phyloP scores from a whole-genome alignment of 2,113 vertebrate species.

The Manacus vitellinus region DNA sequence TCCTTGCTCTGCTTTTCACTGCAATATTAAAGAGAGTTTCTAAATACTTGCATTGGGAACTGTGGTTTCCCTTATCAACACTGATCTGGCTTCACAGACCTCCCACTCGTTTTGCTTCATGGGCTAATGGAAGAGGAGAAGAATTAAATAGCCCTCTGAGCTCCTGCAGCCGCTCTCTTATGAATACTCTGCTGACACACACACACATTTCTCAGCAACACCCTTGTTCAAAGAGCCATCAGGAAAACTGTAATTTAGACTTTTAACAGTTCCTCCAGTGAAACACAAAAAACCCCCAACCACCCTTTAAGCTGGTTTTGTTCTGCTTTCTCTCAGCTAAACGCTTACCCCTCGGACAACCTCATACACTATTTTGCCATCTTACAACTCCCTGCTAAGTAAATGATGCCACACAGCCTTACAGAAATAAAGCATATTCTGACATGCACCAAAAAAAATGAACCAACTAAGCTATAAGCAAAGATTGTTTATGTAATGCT shows the following conservation, averaged over 20 bases:
- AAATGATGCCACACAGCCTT: conserved; percentile 11
- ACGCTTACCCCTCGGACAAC: not conserved
- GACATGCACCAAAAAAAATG: not conserved
- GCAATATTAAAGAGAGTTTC: not conserved
- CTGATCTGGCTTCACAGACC: conserved; percentile 24
- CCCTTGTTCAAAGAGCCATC: not conserved
- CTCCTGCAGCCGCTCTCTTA: not conserved
- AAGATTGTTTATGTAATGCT: not conserved
- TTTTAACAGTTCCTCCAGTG: conserved; percentile 8
- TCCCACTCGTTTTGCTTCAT: conserved; percentile 41
- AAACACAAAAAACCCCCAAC: not conserved
- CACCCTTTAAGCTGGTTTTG: conserved; percentile 6
- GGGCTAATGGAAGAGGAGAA: conserved; percentile 19
- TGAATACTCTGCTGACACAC: not conserved
- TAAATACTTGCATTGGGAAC: not conserved
- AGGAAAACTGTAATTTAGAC: conserved; percentile 19
- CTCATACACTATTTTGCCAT: not conserved
- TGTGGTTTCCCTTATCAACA: conserved; percentile 21
- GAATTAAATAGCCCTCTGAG: conserved; percentile 15
- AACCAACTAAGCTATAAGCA: not conserved
- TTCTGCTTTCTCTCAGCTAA: not conserved
- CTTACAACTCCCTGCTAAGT: not conserved
- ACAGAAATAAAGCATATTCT: conserved; percentile 10
- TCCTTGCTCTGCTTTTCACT: not conserved
- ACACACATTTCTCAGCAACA: not conserved